Conservation (phyloP, 1,140 invertebrate genomes). For the Euglossa dilemma region DNA sequence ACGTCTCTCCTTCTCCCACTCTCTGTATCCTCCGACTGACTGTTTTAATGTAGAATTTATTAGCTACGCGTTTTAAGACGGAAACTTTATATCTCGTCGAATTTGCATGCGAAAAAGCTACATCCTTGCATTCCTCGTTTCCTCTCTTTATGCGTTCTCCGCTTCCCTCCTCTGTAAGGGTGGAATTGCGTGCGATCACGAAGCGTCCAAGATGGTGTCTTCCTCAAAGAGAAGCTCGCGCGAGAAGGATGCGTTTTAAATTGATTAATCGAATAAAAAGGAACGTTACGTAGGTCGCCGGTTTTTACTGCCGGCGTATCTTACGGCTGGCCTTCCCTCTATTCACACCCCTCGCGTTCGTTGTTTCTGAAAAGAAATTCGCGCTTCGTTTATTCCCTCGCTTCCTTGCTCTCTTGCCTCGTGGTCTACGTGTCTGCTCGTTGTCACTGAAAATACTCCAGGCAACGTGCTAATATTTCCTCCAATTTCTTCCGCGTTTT, state of each 20-base stretch:
- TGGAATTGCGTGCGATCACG: no score
- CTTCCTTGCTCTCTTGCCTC: background rate
- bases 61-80: constrained; percentile 28
- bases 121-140: no score
- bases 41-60: constrained; percentile 12
- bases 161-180: no score
- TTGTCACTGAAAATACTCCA: background rate
- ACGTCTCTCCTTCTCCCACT: background rate
- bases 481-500: no score
- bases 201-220: background rate
- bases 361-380: constrained; percentile 1
- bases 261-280: constrained; percentile 30
- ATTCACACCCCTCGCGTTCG: background rate
- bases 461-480: no score
- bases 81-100: constrained; percentile 12
- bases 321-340: background rate
- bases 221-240: constrained; percentile 8
- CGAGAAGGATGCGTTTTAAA: constrained; percentile 4
- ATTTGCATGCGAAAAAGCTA: constrained; percentile 34
- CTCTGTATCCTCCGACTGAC: background rate
- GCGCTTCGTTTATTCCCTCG: background rate
- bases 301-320: background rate
- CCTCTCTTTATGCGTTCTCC: no score
- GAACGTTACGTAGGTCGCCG: no score
- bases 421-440: background rate